These are phyloP conservation scores for Sigmodon hispidus DNA, from an alignment of 2,113 vertebrate genomes.

Conservation along the genomic window DNA sequence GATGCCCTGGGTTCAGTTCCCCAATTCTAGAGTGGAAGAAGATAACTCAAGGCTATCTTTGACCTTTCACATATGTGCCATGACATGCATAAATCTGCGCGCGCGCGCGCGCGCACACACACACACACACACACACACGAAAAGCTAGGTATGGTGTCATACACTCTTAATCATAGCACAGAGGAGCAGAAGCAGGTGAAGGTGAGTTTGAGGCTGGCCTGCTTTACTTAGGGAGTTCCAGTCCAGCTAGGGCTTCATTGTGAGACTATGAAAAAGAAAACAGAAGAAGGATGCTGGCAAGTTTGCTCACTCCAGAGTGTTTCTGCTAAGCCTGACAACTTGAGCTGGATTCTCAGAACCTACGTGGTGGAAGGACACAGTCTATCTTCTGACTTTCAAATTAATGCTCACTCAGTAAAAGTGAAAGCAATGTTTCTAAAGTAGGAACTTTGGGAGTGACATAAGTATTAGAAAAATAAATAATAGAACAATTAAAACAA, in stretches of 20 bases:
- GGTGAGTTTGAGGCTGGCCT: neutral
- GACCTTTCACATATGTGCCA: neutral
- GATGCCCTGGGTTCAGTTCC: neutral
- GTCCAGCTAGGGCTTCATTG: neutral
- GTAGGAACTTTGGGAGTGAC: neutral
- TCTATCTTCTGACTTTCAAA: neutral
- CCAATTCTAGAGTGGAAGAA: neutral
- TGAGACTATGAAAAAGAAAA: neutral
- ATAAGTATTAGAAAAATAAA: neutral
- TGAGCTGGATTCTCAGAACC: neutral
- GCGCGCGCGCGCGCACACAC: neutral
- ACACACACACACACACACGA: neutral
- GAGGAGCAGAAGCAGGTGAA: neutral
- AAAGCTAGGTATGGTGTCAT: neutral
- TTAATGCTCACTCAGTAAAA: neutral
- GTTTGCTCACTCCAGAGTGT: neutral
- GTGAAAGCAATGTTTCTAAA: neutral
- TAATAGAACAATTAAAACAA: neutral
- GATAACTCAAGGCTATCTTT: neutral
- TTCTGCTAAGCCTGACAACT: neutral
- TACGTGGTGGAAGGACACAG: neutral
- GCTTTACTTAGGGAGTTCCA: neutral
- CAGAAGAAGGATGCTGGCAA: neutral
- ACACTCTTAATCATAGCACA: neutral
- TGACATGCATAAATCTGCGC: neutral